phyloP scores from a whole-genome alignment of 1,140 invertebrate genomes.

The Heliconius congener region DNA sequence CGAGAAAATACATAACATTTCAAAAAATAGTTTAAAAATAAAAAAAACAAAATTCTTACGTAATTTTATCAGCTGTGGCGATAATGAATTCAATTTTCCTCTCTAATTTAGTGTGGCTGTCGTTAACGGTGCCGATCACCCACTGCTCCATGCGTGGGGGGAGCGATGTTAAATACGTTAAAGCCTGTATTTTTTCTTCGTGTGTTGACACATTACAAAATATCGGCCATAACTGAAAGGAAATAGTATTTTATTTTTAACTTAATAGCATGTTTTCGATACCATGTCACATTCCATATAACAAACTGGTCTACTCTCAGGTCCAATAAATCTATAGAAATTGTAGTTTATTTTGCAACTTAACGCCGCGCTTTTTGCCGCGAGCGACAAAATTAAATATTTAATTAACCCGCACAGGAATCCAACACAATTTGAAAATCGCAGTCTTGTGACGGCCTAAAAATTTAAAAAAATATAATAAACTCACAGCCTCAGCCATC shows the following conservation, averaged over 20 bases:
- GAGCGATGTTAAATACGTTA: conserved; percentile 6
- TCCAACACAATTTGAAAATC: no score
- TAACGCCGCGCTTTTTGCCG: no score
- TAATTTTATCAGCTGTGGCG: not conserved
- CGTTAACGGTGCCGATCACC: not conserved
- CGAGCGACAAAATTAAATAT: no score
- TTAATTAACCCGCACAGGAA: no score
- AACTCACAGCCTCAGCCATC: not conserved
- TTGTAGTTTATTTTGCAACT: no score
- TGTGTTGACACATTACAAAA: conserved; percentile 34
- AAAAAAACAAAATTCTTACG: not conserved
- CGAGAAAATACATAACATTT: no score
- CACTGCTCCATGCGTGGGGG: not conserved
- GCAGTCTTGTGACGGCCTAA: not conserved
- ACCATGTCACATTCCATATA: no score
- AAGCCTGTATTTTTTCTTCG: not conserved
- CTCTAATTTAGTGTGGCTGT: not conserved
- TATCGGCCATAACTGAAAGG: conserved; percentile 36
- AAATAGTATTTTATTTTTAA: no score
- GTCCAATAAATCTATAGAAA: no score
- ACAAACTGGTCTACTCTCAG: no score
- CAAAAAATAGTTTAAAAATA: no score
- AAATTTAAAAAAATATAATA: not conserved
- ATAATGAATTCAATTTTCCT: not conserved
- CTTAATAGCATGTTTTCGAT: no score